A percentile compares a stretch with the other conserved stretches of the same genome.
These are phyloP conservation scores for Acyrthosiphon pisum DNA, from an alignment of 1,140 invertebrate species.

Conservation along the genomic window DNA sequence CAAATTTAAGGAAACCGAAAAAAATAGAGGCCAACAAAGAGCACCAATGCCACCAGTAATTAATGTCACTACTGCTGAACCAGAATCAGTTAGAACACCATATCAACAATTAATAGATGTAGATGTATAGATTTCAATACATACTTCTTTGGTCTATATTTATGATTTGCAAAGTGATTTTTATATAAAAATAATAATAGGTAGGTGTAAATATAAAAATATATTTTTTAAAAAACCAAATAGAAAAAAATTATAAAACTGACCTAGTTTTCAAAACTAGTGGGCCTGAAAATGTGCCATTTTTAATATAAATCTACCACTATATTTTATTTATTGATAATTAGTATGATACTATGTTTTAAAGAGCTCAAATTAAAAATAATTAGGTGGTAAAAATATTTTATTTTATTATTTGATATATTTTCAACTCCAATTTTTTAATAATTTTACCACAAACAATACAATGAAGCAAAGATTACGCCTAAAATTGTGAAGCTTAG, in stretches of 20 bases:
- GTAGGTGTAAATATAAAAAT: background rate
- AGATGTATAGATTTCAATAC: background rate
- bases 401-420: too few relatives aligned
- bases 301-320: background rate
- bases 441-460: too few relatives aligned
- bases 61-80: conserved; percentile 53
- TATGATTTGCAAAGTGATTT: too few relatives aligned
- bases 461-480: too few relatives aligned
- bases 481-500: too few relatives aligned
- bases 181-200: background rate
- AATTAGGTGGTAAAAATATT: background rate
- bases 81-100: conserved; percentile 58
- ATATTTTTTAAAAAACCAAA: background rate
- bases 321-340: background rate
- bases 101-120: conserved; percentile 55
- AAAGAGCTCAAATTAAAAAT: conserved; percentile 34
- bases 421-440: too few relatives aligned
- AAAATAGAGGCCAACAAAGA: conserved; percentile 69
- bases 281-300: conserved; percentile 25
- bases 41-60: conserved; percentile 60
- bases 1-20: conserved; percentile 84
- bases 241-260: background rate
- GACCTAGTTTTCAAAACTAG: background rate
- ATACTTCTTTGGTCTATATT: background rate
- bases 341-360: background rate